phyloP scores from a whole-genome alignment of 2,888 invertebrate species.

The Zele albiditarsus region DNA sequence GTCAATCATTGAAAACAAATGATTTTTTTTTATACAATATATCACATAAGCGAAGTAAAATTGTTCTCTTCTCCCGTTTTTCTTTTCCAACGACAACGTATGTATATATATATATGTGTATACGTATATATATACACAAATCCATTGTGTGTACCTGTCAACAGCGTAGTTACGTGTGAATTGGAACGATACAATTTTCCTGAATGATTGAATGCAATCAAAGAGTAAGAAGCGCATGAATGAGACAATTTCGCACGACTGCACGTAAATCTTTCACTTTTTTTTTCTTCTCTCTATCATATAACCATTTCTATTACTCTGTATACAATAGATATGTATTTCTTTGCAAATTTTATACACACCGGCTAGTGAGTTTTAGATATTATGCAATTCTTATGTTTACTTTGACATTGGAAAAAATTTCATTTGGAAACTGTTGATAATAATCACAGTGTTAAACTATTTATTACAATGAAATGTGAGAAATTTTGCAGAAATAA shows the following conservation, averaged over 20 bases:
- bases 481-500: too few relatives aligned
- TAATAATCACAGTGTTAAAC: too few relatives aligned
- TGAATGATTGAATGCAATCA: slow-evolving; percentile 1
- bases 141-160: neutral
- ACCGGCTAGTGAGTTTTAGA: too few relatives aligned
- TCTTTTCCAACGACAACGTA: neutral
- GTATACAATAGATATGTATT: too few relatives aligned
- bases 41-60: neutral
- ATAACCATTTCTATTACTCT: too few relatives aligned
- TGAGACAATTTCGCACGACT: neutral
- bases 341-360: too few relatives aligned
- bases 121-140: neutral
- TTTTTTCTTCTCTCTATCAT: neutral
- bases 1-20: slow-evolving; percentile 5
- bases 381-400: too few relatives aligned
- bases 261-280: neutral
- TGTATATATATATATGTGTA: neutral
- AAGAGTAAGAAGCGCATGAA: slow-evolving; percentile 6
- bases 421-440: too few relatives aligned
- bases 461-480: too few relatives aligned
- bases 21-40: neutral
- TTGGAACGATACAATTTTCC: neutral
- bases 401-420: too few relatives aligned
- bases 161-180: neutral
- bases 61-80: neutral